Evolutionary conservation across 2,888 invertebrate genomes (phyloP).

Genomic region (Craniophora ligustri): DNA sequence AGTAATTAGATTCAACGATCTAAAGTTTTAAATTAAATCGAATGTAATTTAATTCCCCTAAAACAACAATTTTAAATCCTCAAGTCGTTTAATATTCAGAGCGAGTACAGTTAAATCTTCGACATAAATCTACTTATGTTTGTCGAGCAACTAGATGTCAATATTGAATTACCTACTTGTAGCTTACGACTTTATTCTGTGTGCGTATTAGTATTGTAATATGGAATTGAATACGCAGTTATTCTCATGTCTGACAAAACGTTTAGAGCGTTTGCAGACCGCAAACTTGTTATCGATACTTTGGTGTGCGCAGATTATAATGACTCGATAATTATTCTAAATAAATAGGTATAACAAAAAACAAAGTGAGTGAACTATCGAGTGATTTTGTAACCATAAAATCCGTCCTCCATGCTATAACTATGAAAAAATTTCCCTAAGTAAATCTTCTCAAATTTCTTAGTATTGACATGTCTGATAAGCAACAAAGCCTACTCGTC

Average conservation of each 20-base stretch:
- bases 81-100: slow-evolving; percentile 19
- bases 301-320: no score
- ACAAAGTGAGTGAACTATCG: no score
- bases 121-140: slow-evolving; percentile 12
- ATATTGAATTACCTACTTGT: neutral
- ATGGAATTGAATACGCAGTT: no score
- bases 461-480: neutral
- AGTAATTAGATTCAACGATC: slow-evolving; percentile 30
- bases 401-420: no score
- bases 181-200: neutral
- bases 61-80: slow-evolving; percentile 25
- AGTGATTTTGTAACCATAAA: no score
- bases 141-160: neutral
- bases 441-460: neutral
- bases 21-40: slow-evolving; percentile 22
- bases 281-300: no score
- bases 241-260: no score
- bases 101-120: slow-evolving; percentile 16
- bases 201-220: neutral
- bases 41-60: slow-evolving; percentile 20
- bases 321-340: no score
- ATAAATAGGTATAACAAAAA: no score
- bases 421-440: no score
- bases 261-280: no score
- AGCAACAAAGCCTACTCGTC: neutral